Conservation (phyloP, 2,888 invertebrate genomes). For the Zygogramma bicolorata region DNA sequence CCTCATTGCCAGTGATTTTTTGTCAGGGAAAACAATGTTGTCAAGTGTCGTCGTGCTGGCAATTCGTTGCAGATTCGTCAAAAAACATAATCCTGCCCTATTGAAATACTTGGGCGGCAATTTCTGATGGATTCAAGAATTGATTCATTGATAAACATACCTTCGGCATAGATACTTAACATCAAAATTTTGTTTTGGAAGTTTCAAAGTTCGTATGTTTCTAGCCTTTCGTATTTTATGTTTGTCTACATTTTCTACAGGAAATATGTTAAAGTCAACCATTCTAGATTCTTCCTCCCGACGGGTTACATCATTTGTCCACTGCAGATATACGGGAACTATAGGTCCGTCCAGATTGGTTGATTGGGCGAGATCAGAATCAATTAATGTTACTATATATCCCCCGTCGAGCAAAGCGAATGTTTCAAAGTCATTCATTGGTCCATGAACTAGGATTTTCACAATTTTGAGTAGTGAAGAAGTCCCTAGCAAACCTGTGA, state of each 20-base stretch:
- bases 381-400: background rate
- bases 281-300: background rate
- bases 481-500: background rate
- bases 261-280: background rate
- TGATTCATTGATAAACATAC: background rate
- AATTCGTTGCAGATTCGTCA: background rate
- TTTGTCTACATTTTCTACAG: background rate
- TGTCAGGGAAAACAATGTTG: background rate
- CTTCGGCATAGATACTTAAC: background rate
- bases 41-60: background rate
- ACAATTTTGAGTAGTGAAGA: slow-evolving; percentile 2
- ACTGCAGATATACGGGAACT: background rate
- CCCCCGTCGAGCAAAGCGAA: background rate
- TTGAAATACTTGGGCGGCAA: background rate
- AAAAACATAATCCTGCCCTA: background rate
- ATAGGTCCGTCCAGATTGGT: background rate
- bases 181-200: background rate
- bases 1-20: background rate
- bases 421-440: background rate
- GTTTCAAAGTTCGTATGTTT: background rate
- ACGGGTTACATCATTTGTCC: background rate
- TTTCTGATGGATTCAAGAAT: background rate
- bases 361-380: background rate
- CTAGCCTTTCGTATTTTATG: background rate
- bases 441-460: background rate